A percentile compares a stretch with the other conserved stretches of the same genome.
These are phyloP conservation scores for Sycophaga agraensis DNA, from an alignment of 1,140 invertebrate species.

Conservation along the genomic window DNA sequence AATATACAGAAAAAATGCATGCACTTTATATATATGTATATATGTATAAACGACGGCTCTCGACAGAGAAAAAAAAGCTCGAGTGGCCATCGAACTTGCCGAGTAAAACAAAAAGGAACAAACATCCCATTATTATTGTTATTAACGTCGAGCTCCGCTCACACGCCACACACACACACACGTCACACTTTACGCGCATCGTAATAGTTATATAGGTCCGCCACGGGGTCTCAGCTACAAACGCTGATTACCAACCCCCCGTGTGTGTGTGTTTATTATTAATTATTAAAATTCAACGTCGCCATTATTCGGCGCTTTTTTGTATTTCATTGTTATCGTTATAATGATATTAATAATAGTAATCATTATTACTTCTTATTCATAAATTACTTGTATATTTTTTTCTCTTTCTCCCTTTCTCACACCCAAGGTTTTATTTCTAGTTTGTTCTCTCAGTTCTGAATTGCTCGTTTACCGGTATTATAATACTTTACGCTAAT, in stretches of 20 bases:
- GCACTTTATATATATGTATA: conserved; percentile 31
- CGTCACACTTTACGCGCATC: background rate
- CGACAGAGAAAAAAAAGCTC: conserved; percentile 25
- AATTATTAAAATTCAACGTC: conserved; percentile 7
- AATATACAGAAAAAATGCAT: conserved; percentile 34
- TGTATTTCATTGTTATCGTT: background rate
- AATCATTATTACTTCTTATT: background rate
- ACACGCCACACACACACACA: conserved; percentile 15
- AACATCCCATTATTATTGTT: conserved; percentile 28
- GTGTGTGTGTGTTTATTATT: background rate
- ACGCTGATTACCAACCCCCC: conserved; percentile 3
- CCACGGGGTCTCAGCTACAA: background rate
- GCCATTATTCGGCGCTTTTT: conserved; percentile 12
- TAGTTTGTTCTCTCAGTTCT: too few relatives aligned
- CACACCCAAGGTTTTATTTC: conserved; percentile 27
- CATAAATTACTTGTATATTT: conserved; percentile 11
- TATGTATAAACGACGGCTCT: conserved; percentile 20
- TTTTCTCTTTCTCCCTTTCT: conserved; percentile 28
- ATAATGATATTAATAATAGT: conserved; percentile 1
- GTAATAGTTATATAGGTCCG: background rate
- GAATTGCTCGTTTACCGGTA: too few relatives aligned
- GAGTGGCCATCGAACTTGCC: conserved; percentile 22
- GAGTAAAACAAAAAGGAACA: conserved; percentile 17
- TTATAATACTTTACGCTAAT: conserved; percentile 21
- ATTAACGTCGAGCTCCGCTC: conserved; percentile 23